Base-by-base conservation (phyloP, 2,113 vertebrate species). In the Lanius collurio region DNA sequence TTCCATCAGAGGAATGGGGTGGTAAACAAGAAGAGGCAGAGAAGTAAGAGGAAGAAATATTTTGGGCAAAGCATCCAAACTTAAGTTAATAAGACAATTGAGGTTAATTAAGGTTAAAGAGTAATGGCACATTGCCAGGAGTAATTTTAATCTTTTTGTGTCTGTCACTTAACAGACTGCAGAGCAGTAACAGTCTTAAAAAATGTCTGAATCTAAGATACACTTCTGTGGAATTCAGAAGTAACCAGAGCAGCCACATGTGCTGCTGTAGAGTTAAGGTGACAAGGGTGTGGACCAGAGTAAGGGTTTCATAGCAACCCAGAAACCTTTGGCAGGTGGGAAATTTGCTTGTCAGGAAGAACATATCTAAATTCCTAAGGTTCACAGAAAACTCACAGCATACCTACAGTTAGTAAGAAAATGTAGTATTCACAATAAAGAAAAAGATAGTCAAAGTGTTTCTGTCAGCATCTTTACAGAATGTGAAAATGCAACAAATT, bases 21-120 rank as follows among this genome's bases (percentile, higher is more conserved):
- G 5, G 13, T 31, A 83, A 78, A 57, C 6, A n/a, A 56, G 37
- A 7, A 50, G 18, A 79, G 5, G 3, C 0, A 0, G 16, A 82
- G 23, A 76, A 71, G 26, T 21, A 75, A 64, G 17, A 64, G 11
- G 33, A 82, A 68, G 27, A 71, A 85, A 10, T 35, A 92, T 10
- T 47, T 53, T n/a, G 5, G 9, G 33, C 23, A 76, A 94, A 83
- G 35, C 68, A 63, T 28, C 62, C 42, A 49, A 47, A 9, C 13
- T 56, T 31, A 60, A 44, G 17, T 62, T 74, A 84, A 41, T 8
- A 41, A 6, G 42, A 53, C 3, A 26, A 62, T 49, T 65, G 22
- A 49, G 13, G 13, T 81, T 65, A 87, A 77, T 63, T 78, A 63
- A 67, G 15, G 13, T 27, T 68, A 85, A 79, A 44, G 26, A 82